Percentiles rank a stretch among this genome's conserved stretches.
These are phyloP conservation scores for Hypsopygia costalis DNA, from an alignment of 2,888 invertebrate species.

Conservation along the genomic window DNA sequence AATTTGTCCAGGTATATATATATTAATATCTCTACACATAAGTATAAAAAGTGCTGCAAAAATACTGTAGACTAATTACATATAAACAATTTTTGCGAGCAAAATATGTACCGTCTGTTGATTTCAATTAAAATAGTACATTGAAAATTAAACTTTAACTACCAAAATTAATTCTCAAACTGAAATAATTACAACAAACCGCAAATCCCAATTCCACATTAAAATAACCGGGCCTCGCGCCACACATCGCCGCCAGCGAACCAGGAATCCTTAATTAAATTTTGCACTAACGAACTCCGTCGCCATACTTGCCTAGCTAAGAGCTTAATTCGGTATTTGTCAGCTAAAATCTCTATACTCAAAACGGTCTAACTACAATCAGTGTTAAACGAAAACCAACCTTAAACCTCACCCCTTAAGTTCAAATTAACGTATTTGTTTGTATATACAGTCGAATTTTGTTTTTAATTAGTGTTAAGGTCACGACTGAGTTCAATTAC, in stretches of 20 bases:
- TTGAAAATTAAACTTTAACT: background rate
- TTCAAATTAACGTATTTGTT: background rate
- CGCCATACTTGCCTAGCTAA: conserved; percentile 41
- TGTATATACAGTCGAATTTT: background rate
- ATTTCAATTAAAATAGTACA: background rate
- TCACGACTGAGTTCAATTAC: background rate
- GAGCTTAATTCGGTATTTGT: conserved; percentile 56
- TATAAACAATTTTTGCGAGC: too few relatives aligned
- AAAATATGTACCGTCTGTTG: too few relatives aligned
- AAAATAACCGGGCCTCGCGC: background rate
- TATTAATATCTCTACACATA: too few relatives aligned
- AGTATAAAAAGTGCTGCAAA: too few relatives aligned
- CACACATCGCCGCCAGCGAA: conserved; percentile 16
- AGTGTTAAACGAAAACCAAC: conserved; percentile 15
- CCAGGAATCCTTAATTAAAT: conserved; percentile 40
- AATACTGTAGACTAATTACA: too few relatives aligned
- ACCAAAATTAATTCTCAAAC: background rate
- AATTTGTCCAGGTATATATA: too few relatives aligned
- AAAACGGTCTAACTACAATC: conserved; percentile 29
- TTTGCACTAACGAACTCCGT: conserved; percentile 33
- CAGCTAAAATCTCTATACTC: conserved; percentile 26
- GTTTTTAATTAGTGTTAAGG: conserved; percentile 1
- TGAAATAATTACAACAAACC: background rate
- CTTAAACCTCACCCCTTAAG: conserved; percentile 10
- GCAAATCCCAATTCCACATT: background rate